Evolutionary conservation across 2,888 invertebrate genomes (phyloP).

Genomic region (Drosophila melanocephala): DNA sequence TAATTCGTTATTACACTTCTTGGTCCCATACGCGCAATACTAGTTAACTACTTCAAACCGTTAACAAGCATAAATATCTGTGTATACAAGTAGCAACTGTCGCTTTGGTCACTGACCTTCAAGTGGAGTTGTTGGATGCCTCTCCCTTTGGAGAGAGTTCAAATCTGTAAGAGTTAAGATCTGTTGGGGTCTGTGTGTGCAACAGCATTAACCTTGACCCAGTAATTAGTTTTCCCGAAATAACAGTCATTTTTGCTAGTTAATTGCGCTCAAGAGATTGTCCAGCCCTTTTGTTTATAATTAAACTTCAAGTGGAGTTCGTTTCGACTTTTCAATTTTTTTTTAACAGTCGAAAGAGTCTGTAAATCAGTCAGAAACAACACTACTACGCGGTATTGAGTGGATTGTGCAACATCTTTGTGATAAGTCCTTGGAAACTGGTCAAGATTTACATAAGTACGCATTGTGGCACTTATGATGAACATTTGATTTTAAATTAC

Average conservation of each 20-base stretch:
- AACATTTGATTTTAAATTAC: slow-evolving; percentile 6
- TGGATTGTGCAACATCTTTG: slow-evolving; percentile 31
- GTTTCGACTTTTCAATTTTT: slow-evolving; percentile 5
- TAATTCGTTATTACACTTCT: slow-evolving; percentile 60
- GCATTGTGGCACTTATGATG: not conserved
- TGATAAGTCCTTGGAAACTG: slow-evolving; percentile 46
- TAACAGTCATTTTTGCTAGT: slow-evolving; percentile 28
- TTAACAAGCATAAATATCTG: slow-evolving; percentile 7
- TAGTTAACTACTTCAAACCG: slow-evolving; percentile 6
- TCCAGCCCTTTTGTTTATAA: slow-evolving; percentile 34
- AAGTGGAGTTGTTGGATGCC: slow-evolving; percentile 21
- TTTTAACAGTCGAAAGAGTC: slow-evolving; percentile 4
- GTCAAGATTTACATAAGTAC: slow-evolving; percentile 27
- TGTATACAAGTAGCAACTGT: not conserved
- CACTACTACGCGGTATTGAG: not conserved
- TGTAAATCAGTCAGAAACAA: slow-evolving; percentile 27
- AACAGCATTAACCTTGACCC: slow-evolving; percentile 63
- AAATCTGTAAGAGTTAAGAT: slow-evolving; percentile 40
- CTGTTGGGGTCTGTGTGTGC: slow-evolving; percentile 27
- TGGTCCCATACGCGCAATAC: slow-evolving; percentile 23
- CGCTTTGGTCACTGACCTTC: slow-evolving; percentile 72
- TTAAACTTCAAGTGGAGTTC: slow-evolving; percentile 14
- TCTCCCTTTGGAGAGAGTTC: slow-evolving; percentile 39
- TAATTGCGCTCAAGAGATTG: slow-evolving; percentile 45
- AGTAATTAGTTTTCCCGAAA: slow-evolving; percentile 54